Base-by-base conservation (phyloP, 1,140 invertebrate species). In the Manduca sexta region DNA sequence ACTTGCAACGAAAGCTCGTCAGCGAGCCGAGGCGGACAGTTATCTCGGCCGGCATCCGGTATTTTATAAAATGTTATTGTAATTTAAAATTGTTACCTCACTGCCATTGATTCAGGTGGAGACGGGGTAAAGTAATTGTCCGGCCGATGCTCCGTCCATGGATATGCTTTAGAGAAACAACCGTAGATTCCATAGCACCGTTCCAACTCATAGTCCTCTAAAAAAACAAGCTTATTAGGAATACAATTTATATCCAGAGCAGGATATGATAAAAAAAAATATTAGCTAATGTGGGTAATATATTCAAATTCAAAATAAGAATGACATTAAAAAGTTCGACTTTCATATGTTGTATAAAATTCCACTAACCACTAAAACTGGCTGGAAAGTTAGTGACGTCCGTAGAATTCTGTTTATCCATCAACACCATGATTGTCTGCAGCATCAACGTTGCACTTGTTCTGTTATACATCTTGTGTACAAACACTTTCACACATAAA, bases 121-220 rank as follows among this genome's bases (percentile, higher is more conserved):
- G 51, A 89, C 0, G 95, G 95, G n/a, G n/a, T n/a, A 71, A 94
- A 94, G 8, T 92, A 87, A 47, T 92, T 93, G 18, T 95, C 91
- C 5, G 94, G 94, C 30, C 95, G 86, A 34, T 91, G 89, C 45
- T 91, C 90, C 3, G 92, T 92, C 93, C 94, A 97, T 2, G 94
- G 94, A 15, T 90, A 87, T n/a, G 88, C 90, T 34, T 95, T 91
- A 26, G 93, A 92, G 66, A 94, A 96, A 71, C 95, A 97, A 3
- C 94, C 95, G 54, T 93, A 95, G 0, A 90, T 88, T 1, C 90
- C 91, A 69, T 92, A 96, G 67, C 94, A 97, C 71, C 74, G 62
- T 51, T 85, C 82, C 31, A 74, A 38, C 49, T 84, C 81, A 29
- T 58, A 60, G 51, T 81, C 78, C 49, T 78, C 76, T 79, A 45